Conservation (phyloP, 2,797 vertebrate genomes). For the Lagocephalus sceleratus region DNA sequence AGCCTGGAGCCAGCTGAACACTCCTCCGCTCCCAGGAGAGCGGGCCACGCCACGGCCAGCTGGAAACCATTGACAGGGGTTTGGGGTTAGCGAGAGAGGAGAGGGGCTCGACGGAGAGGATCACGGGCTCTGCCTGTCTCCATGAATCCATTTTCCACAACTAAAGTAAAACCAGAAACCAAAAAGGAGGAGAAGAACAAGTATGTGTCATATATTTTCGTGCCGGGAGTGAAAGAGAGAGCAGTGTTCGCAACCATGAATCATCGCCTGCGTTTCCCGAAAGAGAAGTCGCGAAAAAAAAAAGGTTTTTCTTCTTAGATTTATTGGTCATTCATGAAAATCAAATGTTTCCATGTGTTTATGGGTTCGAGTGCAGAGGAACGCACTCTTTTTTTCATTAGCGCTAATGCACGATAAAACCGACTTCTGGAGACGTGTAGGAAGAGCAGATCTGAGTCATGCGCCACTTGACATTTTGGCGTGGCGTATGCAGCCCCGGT, state of each 20-base stretch:
- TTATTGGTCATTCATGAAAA: conserved; percentile 40
- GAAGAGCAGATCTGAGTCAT: conserved; percentile 43
- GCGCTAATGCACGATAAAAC: conserved; percentile 24
- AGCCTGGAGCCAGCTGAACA: conserved; percentile 48
- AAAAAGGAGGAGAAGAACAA: conserved; percentile 29
- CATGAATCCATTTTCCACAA: conserved; percentile 37
- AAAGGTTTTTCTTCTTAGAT: conserved; percentile 11
- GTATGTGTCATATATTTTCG: conserved; percentile 42
- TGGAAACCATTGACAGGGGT: conserved; percentile 73
- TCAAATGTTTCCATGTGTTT: conserved; percentile 19
- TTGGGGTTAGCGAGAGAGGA: conserved; percentile 50
- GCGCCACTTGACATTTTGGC: conserved; percentile 19
- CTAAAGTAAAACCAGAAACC: conserved; percentile 45
- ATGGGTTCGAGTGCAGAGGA: conserved; percentile 7
- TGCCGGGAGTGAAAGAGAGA: conserved; percentile 15
- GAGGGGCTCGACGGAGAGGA: conserved; percentile 41
- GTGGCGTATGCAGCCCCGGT: conserved; percentile 5
- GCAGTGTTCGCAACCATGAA: conserved; percentile 32
- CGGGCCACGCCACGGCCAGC: conserved; percentile 58
- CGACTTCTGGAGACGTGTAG: conserved; percentile 34
- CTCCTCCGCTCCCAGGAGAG: conserved; percentile 63
- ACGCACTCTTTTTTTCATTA: neutral
- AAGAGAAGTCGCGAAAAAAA: conserved; percentile 8
- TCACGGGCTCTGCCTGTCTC: conserved; percentile 38
- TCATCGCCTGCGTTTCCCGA: conserved; percentile 41